Base-by-base conservation (phyloP, 2,797 vertebrate genomes). In the Propithecus perrieri region DNA sequence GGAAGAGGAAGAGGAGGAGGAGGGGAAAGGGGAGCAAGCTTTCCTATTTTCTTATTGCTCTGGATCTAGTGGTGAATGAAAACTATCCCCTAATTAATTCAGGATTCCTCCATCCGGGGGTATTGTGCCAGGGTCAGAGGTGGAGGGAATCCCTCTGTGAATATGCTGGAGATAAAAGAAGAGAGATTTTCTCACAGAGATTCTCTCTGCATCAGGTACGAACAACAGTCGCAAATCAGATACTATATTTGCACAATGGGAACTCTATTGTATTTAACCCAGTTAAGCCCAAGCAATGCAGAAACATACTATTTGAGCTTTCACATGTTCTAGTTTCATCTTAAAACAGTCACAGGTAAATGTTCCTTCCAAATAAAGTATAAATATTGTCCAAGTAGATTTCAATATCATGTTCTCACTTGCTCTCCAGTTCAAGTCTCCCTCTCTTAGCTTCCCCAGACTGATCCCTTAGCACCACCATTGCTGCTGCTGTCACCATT, bases 361-460 rank as follows among this genome's bases (percentile, higher is more conserved):
- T 50, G 1, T 59, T 57, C 33, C 17, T 88, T 89, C 20, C 38
- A 75, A 48, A 69, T 59, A 41, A 61, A 38, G 1, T 17, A 15
- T n/a, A 13, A 43, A 24, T n/a, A 38, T 28, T 71, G 84, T 35
- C 59, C 13, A 2, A 43, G 43, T 61, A 71, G 48, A 92, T n/a
- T 33, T 92, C 55, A 59, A 8, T 1, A 4, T 20, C 71, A 22
- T n/a, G 1, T 20, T 75, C 6, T 8, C 46, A 55, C 18, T 38
- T 63, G 20, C 6, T 53, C 5, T 20, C 2, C 5, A 12, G n/a
- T 30, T 55, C 18, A 72, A 69, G 41, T 69, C 2, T 65, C 8
- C 7, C 38, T 48, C 18, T 30, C 24, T 46, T 41, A 75, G 50
- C 17, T 50, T 2, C 5, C 18, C 30, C 0, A 1, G 7, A 24